Base-by-base conservation (phyloP, 2,888 invertebrate genomes). In the Matsumyia berberina region DNA sequence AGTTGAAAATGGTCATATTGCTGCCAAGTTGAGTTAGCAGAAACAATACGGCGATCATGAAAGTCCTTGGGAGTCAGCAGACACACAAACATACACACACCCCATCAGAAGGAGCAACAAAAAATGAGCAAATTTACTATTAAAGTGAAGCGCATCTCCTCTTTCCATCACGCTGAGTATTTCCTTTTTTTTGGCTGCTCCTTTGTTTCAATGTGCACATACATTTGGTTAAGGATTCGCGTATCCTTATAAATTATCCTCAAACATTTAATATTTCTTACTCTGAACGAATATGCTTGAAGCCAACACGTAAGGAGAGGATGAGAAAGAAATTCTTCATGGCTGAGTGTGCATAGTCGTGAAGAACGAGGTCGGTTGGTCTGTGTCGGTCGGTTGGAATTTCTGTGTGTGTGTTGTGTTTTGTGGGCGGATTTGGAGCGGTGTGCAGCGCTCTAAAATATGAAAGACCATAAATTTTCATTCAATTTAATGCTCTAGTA, bases 401-500 rank as follows among this genome's bases (percentile, higher is more conserved):
- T n/a, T n/a, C n/a, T n/a, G n/a, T n/a, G n/a, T n/a, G n/a, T 66
- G 11, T 5, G 46, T 42, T 9, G 11, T 6, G 11, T 6, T 29
- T 4, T 31, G 8, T 39, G 39, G 46, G n/a, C 5, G 24, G 35
- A n/a, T 7, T 0, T 15, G 12, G 35, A 7, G 37, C 9, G 4
- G 15, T 31, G 7, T 42, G n/a, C 78, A 74, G 58, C 74, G 86
- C 73, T 86, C 86, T 85, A 77, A 90, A 89, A 89, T 89, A 90
- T 90, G 88, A 89, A 89, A 88, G 89, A 89, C 89, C 89, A 90
- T 91, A 91, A 90, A 91, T 91, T 91, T 90, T 88, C 89, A 90
- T 91, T 91, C 91, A 91, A 91, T 91, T 91, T 91, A 91, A 91
- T 91, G 90, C 90, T 89, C 90, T 89, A 90, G 90, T 90, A 90